Percentiles rank a stretch among this genome's conserved stretches.
These are phyloP conservation scores for Drosophila nr. perissopoda DNA, from an alignment of 2,888 invertebrate species.

Conservation along the genomic window DNA sequence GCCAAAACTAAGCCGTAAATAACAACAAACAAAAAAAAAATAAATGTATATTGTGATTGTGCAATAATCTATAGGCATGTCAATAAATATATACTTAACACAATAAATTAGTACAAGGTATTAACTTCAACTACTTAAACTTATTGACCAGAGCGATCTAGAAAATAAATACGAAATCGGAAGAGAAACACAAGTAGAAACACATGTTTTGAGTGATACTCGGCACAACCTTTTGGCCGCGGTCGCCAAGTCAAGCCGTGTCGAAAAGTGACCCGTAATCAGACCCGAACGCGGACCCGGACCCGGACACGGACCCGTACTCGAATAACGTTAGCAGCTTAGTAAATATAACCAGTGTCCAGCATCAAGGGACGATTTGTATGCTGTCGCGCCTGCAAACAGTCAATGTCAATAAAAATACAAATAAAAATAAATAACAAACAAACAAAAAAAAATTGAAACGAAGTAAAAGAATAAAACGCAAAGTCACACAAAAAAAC, in stretches of 20 bases:
- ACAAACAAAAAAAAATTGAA: constrained; percentile 3
- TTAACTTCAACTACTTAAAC: neutral
- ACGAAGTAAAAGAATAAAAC: constrained; percentile 52
- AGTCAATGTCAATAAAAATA: constrained; percentile 64
- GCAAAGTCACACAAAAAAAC: constrained; percentile 76
- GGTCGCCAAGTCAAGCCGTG: constrained; percentile 19
- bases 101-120: constrained; percentile 2
- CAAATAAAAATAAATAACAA: constrained; percentile 22
- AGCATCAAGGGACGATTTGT: constrained; percentile 56
- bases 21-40: constrained; percentile 9
- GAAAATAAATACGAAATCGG: constrained; percentile 1
- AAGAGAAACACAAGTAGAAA: constrained; percentile 37
- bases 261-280: constrained; percentile 31
- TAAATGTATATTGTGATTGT: constrained; percentile 12
- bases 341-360: constrained; percentile 41
- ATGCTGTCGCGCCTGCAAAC: constrained; percentile 36
- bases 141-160: neutral
- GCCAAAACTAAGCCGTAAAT: constrained; percentile 19
- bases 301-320: constrained; percentile 11
- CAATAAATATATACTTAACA: constrained; percentile 13
- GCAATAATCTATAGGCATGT: constrained; percentile 25
- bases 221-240: constrained; percentile 23
- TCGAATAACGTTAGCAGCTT: constrained; percentile 15
- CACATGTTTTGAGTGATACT: constrained; percentile 35
- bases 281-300: constrained; percentile 6